Evolutionary conservation across 2,797 vertebrate genomes (phyloP), one percentile per base, ranked within the genome.

Genomic region (Acrossocheilus fasciatus): DNA sequence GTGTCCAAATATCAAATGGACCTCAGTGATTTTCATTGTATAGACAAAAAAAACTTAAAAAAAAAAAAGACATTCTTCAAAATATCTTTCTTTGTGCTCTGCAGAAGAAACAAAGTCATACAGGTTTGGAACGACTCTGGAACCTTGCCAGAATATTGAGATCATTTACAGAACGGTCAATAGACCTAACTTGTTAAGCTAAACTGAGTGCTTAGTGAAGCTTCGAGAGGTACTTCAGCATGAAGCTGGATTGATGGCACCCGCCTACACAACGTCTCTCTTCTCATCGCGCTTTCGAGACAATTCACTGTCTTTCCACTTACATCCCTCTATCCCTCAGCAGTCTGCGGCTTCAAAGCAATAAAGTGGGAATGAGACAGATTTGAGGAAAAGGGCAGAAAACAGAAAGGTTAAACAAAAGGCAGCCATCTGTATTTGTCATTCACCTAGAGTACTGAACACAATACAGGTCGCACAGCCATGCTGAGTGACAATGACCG

Each of bases 281-380:
- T 59, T n/a, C 14, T 86, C 78, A 87, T 87, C 15, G 76, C 68
- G 84, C 72, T 85, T 84, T 88, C 20, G 81, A 88, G 77, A 85
- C 41, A 36, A n/a, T 86, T 54, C 39, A 57, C 69, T 82, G 43
- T 23, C 14, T 45, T 81, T 77, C 52, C 70, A 80, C 47, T 81
- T 54, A 75, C 50, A 83, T 36, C 69, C 52, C 64, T 86, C 78
- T 69, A 86, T 73, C 47, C 80, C 59, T n/a, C 39, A 80, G 66
- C 54, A 74, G 52, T 59, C 80, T 68, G 12, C 73, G 80, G 62
- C 34, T 52, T 59, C 18, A 70, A 66, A 47, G 41, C 11, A 4
- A 41, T 52, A 82, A 36, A 43, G 26, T 30, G 10, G 6, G 45
- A 68, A 54, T 81, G 36, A 69, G 68, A 12, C 14, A 64, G 66